Base-by-base conservation (phyloP, 1,140 invertebrate genomes). In the Drosophila kurseongensis region DNA sequence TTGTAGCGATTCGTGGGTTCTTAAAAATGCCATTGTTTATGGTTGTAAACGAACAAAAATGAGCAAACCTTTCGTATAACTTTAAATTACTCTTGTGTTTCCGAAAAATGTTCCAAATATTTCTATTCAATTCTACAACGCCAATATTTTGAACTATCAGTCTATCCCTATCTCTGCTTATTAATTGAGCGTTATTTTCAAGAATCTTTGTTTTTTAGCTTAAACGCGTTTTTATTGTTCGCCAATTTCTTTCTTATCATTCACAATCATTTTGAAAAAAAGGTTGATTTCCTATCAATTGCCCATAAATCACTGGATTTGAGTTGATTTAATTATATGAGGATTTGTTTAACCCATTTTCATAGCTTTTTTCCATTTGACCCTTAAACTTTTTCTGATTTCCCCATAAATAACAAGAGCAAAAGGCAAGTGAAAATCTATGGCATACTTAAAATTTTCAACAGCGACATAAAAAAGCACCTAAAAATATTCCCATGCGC, bases 401-500 rank as follows among this genome's bases (percentile, higher is more conserved):
- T 41, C 1, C 27, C 4, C 35, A 71, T 71, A 71, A 71, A 71
- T 52, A 68, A 68, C 16, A 35, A 35, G 29, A 38, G 12, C 35
- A n/a, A 38, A n/a, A 4, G 41, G 18, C 12, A 23, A 41, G 48
- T 29, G 29, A 45, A 61, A 74, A 73, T 74, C 45, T 74, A 75
- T 75, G 45, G 69, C 67, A 59, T 66, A 59, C 62, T 75, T 35
- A 41, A 75, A 75, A 40, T 51, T 48, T 59, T 76, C 74, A 75
- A 56, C 74, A 75, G 38, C 47, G 61, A 55, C 32, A 58, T 58
- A 52, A 75, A 71, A 75, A 75, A 65, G 18, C 40, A 52, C n/a
- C 73, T 66, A 75, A 75, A 74, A 75, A 75, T 66, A 75, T 75
- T 75, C 60, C 61, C 67, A 73, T 41, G 42, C 38, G 54, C 38